Evolutionary conservation across 2,113 vertebrate species (phyloP), one percentile per base, ranked within the genome.

Genomic region (Anolis carolinensis): DNA sequence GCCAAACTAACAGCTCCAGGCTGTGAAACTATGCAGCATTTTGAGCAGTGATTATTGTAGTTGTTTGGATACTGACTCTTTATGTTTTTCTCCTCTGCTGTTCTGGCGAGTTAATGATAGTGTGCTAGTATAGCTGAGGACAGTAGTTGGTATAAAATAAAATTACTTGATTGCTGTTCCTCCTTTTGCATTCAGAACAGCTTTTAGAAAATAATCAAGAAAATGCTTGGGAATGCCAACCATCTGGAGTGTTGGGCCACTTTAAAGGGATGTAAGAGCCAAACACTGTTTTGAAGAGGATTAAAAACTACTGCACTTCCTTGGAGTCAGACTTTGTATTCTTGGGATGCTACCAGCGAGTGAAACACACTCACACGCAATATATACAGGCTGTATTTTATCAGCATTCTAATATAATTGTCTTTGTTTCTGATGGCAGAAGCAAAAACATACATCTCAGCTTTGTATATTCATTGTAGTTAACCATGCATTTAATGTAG

Each of bases 171-270:
- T 91, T 81, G 30, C 65, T 86, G 68, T 52, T n/a, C 0, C 1
- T n/a, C 72, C 32, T 88, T 85, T 84, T 79, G 79, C 86, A 23
- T 52, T 79, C 50, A 79, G 39, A 83, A 48, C 30, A 20, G 30
- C 32, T 86, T 32, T 89, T 82, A 83, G 23, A 85, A 90, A 79
- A 80, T 84, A 90, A 73, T 72, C 1, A 1, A 11, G 44, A 30
- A 80, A 65, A 73, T 63, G 36, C 9, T 89, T 88, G 85, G 83
- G 73, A 85, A 1, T 9, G n/a, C 55, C 36, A 87, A 0, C 34
- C 71, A 52, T 82, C 82, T 88, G 59, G 25, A 87, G 36, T 44
- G 72, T 55, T 87, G 16, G 48, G 27, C 92, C 63, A 8, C 13
- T 20, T 32, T 44, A 48, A 23, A 50, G 5, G 4, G 4, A 82